A percentile compares a stretch with the other conserved stretches of the same genome.
phyloP scores from a whole-genome alignment of 2,113 vertebrate species.

The Gymnorhina tibicen region DNA sequence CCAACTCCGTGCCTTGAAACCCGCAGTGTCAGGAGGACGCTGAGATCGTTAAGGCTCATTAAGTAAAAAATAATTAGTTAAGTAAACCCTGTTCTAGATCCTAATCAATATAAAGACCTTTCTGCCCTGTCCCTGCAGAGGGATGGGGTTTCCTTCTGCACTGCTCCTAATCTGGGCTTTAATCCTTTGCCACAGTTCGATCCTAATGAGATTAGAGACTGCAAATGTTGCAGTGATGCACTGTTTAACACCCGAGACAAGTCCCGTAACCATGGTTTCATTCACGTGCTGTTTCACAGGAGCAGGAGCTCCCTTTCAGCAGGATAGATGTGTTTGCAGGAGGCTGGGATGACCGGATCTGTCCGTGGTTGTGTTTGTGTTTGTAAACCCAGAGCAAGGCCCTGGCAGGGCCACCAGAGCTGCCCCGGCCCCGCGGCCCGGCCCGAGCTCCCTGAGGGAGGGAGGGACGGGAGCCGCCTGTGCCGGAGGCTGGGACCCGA shows the following conservation, averaged over 20 bases:
- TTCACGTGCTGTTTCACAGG: background rate
- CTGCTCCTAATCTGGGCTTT: background rate
- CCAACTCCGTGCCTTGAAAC: background rate
- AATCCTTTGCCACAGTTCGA: background rate
- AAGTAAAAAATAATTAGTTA: background rate
- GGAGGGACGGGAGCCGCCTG: background rate
- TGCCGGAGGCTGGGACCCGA: background rate
- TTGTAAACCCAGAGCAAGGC: background rate
- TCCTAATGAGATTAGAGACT: background rate
- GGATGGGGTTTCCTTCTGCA: background rate
- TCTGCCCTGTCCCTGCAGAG: background rate
- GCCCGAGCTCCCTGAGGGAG: background rate
- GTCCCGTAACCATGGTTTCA: slow-evolving; percentile 25
- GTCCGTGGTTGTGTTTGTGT: accelerated
- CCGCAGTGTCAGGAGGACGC: background rate
- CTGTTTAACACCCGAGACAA: background rate
- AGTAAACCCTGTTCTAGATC: background rate
- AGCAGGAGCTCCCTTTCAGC: background rate
- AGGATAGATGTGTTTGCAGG: background rate
- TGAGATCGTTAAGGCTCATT: background rate
- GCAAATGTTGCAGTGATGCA: background rate
- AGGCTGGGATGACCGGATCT: background rate
- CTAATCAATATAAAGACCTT: background rate
- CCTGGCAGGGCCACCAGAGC: background rate
- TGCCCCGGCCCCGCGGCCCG: background rate